Evolutionary conservation across 23 tunicate species (phyloP), one percentile per base, ranked within the genome.

Genomic region (Trididemnum nubilum): DNA sequence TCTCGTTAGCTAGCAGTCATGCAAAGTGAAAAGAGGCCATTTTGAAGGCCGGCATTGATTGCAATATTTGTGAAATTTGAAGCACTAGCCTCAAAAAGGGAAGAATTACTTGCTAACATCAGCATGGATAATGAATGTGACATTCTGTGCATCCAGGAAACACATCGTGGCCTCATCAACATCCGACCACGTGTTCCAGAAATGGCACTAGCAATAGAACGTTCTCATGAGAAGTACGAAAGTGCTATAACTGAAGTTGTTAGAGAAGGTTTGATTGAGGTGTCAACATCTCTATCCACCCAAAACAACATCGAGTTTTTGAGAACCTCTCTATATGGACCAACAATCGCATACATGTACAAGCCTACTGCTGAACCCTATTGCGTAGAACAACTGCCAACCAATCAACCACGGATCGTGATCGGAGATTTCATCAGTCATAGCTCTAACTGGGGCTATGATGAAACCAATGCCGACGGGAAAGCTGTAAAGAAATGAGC

Each of bases 391-490:
- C 67, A 21, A 61, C 9, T 44, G 15, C 54, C 54, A 44, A 44
- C 54, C 54, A 44, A 9, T 7, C 15, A 61, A 61, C 5, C 15
- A 61, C 26, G 15, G 15, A 3, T 70, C 22, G 7, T n/a, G n/a
- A n/a, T 26, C 12, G 76, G 76, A 70, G 76, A 70, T 33, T 70
- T 70, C 44, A 70, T 26, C 38, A 70, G 76, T 18, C 71, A 25
- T 25, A 64, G 71, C 30, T 7, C 44, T 19, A 27, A 4, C 38
- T 70, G 76, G 37, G 76, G 76, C 12, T 70, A 70, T n/a, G 26
- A 33, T 29, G 38, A 27, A 5, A 33, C 44, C 5, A 70, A 33
- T 12, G 38, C 15, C 15, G 79, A 73, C 18, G 79, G 79, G 9
- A 33, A 73, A 4, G 79, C 79, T 2, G 79, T 49, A 2, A 32